Conservation (phyloP, 2,888 invertebrate genomes). For the Idaea straminata region DNA sequence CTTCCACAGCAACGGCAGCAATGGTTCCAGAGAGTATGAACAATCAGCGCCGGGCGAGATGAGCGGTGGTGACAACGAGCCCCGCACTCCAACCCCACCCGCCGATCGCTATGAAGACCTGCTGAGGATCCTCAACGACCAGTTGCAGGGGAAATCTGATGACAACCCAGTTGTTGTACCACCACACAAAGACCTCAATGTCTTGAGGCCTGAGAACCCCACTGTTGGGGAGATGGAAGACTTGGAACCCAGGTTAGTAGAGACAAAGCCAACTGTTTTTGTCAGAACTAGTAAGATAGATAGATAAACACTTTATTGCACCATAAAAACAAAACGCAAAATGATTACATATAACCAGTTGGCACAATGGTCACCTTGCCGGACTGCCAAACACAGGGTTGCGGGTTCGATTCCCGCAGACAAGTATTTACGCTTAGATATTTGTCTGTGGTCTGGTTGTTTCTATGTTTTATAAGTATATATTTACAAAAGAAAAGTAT, state of each 20-base stretch:
- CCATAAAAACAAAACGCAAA: too few species aligned
- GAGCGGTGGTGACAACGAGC: slow-evolving; percentile 53
- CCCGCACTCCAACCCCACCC: slow-evolving; percentile 64
- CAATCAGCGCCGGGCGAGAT: slow-evolving; percentile 70
- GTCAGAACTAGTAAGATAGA: too few species aligned
- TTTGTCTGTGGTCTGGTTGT: too few species aligned
- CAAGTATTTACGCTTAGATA: too few species aligned
- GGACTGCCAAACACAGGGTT: too few species aligned
- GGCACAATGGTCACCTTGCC: too few species aligned
- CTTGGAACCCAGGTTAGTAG: slow-evolving; percentile 75
- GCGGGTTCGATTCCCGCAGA: too few species aligned
- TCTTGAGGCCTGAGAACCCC: slow-evolving; percentile 82
- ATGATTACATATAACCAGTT: too few species aligned
- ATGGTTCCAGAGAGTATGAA: slow-evolving; percentile 70
- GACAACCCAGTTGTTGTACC: slow-evolving; percentile 75
- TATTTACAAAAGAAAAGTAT: too few species aligned
- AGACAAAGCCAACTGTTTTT: too few species aligned
- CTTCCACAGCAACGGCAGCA: slow-evolving; percentile 60
- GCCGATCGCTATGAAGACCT: slow-evolving; percentile 83
- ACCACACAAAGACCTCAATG: slow-evolving; percentile 76
- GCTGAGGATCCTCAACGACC: slow-evolving; percentile 73
- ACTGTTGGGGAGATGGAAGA: slow-evolving; percentile 85
- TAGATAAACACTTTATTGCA: too few species aligned
- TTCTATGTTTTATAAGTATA: too few species aligned
- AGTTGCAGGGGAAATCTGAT: slow-evolving; percentile 74